Conservation (phyloP, 2,888 invertebrate genomes). For the Zootermopsis nevadensis region DNA sequence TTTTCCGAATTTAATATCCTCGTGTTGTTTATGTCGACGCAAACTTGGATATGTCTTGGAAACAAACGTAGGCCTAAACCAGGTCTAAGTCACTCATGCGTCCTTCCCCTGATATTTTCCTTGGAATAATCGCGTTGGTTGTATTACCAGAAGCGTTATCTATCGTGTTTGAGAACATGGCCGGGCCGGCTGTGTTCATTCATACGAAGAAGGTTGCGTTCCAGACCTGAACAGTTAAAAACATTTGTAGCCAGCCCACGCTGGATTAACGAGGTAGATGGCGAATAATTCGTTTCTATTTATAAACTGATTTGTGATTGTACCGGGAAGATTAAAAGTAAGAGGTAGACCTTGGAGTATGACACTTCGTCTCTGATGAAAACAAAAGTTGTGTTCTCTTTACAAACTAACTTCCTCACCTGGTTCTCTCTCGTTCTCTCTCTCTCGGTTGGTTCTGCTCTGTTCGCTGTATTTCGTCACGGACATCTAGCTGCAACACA, state of each 20-base stretch:
- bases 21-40: no score
- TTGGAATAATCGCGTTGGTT: no score
- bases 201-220: no score
- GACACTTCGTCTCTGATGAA: neutral
- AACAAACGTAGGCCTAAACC: no score
- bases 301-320: neutral
- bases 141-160: no score
- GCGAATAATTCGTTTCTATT: neutral
- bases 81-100: no score
- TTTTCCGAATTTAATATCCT: no score
- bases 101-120: no score
- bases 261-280: neutral
- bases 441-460: slow-evolving; percentile 22
- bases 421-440: neutral
- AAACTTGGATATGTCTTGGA: no score
- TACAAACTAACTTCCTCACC: no score
- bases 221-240: neutral
- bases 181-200: no score
- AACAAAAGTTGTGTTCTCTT: neutral
- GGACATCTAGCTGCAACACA: slow-evolving; percentile 24
- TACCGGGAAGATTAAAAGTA: neutral
- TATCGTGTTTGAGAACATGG: no score
- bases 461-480: slow-evolving; percentile 42
- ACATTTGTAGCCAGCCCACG: neutral
- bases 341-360: neutral